Percentiles rank a stretch among this genome's conserved stretches.
Evolutionary conservation across 35 echinoderm and acorn worm species (phyloP).

Genomic region (Strongylocentrotus purpuratus): DNA sequence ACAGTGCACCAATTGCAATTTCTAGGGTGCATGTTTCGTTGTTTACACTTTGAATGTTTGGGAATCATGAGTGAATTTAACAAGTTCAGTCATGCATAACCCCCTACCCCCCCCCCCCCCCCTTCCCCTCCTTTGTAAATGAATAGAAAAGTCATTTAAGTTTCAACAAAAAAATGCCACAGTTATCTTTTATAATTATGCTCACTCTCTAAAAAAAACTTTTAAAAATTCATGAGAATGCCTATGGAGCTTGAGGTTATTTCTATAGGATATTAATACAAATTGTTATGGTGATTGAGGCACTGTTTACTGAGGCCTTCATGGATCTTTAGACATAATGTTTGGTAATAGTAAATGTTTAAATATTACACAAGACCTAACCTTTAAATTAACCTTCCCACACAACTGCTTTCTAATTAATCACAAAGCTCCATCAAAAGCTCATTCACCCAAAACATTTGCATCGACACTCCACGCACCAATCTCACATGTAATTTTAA

Average conservation of each 20-base stretch:
- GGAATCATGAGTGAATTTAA: too few species aligned
- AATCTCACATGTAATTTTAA: not conserved
- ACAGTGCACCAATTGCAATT: too few species aligned
- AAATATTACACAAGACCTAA: not conserved
- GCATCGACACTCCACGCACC: not conserved
- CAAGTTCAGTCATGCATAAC: too few species aligned
- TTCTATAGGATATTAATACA: not conserved
- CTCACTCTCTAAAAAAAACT: too few species aligned
- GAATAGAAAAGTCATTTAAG: too few species aligned
- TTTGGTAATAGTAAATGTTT: not conserved
- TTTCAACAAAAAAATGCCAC: too few species aligned
- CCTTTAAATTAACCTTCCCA: not conserved
- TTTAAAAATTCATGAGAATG: too few species aligned
- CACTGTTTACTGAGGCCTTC: not conserved
- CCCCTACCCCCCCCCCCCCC: too few species aligned
- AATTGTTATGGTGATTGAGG: not conserved
- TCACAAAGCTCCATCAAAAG: not conserved
- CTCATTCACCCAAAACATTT: constrained; percentile 10
- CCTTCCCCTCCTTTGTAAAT: too few species aligned
- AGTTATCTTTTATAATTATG: too few species aligned
- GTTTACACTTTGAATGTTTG: too few species aligned
- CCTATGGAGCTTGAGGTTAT: not conserved
- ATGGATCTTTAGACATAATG: not conserved
- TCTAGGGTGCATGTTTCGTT: too few species aligned
- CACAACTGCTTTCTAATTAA: not conserved